phyloP scores from a whole-genome alignment of 2,797 vertebrate genomes.

The Notolepis coatsorum region DNA sequence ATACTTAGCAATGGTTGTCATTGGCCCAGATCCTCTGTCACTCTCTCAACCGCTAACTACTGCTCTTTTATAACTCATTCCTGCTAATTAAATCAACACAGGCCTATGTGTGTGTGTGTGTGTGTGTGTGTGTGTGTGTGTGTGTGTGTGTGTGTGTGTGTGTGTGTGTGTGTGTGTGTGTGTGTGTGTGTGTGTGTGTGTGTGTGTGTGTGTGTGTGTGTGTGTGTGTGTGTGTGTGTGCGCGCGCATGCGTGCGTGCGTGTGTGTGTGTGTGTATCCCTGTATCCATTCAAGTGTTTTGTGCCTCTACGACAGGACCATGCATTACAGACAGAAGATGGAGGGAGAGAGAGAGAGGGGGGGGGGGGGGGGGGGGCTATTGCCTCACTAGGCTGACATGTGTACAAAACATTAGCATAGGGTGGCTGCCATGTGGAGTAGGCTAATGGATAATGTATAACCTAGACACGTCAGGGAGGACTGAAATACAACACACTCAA shows the following conservation, averaged over 20 bases:
- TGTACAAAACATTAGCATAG: slow-evolving; percentile 52
- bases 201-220: background rate
- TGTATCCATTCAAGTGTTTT: background rate
- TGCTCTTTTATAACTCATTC: slow-evolving; percentile 27
- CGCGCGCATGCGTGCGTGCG: background rate
- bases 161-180: slow-evolving; percentile 5
- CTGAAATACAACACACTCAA: slow-evolving; percentile 7
- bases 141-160: background rate
- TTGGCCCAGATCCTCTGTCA: slow-evolving; percentile 56
- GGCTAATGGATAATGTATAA: too few relatives aligned
- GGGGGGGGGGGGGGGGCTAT: slow-evolving; percentile 15
- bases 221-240: slow-evolving; percentile 1
- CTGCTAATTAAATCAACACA: slow-evolving; percentile 54
- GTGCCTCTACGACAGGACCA: slow-evolving; percentile 31
- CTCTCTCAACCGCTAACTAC: slow-evolving; percentile 35
- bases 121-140: background rate
- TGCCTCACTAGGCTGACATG: slow-evolving; percentile 47
- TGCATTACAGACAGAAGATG: slow-evolving; percentile 26
- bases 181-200: background rate
- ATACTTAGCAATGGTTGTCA: slow-evolving; percentile 60
- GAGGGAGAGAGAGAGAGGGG: background rate
- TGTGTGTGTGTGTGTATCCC: background rate
- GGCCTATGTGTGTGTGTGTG: slow-evolving; percentile 6
- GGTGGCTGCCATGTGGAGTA: slow-evolving; percentile 43
- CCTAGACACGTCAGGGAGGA: too few relatives aligned